A percentile compares a stretch with the other conserved stretches of the same genome.
Evolutionary conservation across 2,888 invertebrate genomes (phyloP).

Genomic region (Tenthredo amoena): DNA sequence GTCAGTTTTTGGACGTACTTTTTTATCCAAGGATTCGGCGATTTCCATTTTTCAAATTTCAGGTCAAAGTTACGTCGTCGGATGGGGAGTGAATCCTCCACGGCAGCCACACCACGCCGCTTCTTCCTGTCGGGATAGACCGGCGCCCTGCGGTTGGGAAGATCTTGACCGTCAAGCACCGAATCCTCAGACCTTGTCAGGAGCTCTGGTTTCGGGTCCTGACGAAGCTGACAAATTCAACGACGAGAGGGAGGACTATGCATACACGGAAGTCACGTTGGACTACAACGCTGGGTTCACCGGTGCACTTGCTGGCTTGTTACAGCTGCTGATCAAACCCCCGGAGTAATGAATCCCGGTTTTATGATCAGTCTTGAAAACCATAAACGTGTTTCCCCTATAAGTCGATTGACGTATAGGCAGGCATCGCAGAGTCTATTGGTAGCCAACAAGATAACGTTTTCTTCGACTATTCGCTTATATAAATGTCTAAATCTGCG

Average conservation of each 20-base stretch:
- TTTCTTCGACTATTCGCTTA: background rate
- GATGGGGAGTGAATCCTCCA: slow-evolving; percentile 80
- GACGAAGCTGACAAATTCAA: slow-evolving; percentile 79
- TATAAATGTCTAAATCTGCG: too few relatives aligned
- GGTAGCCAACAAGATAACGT: too few relatives aligned
- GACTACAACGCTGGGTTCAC: slow-evolving; percentile 82
- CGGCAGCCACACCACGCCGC: slow-evolving; percentile 80
- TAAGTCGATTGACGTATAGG: background rate
- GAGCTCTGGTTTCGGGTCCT: slow-evolving; percentile 82
- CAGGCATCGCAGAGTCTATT: too few relatives aligned
- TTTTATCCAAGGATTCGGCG: too few relatives aligned
- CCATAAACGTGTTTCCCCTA: background rate
- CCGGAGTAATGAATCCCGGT: slow-evolving; percentile 25
- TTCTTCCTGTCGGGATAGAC: slow-evolving; percentile 80
- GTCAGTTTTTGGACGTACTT: too few relatives aligned
- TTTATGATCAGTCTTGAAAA: background rate
- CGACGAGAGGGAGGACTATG: slow-evolving; percentile 80
- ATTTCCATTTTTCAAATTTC: slow-evolving; percentile 51
- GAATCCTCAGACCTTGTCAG: slow-evolving; percentile 80
- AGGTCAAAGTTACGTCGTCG: slow-evolving; percentile 80
- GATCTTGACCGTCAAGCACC: slow-evolving; percentile 76
- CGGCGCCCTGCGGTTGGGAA: slow-evolving; percentile 79
- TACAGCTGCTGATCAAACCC: slow-evolving; percentile 70
- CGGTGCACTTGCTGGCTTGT: slow-evolving; percentile 79
- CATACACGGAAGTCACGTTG: slow-evolving; percentile 81